Conservation (phyloP, 2,888 invertebrate species). For the Caenorhabditis doughertyi region DNA sequence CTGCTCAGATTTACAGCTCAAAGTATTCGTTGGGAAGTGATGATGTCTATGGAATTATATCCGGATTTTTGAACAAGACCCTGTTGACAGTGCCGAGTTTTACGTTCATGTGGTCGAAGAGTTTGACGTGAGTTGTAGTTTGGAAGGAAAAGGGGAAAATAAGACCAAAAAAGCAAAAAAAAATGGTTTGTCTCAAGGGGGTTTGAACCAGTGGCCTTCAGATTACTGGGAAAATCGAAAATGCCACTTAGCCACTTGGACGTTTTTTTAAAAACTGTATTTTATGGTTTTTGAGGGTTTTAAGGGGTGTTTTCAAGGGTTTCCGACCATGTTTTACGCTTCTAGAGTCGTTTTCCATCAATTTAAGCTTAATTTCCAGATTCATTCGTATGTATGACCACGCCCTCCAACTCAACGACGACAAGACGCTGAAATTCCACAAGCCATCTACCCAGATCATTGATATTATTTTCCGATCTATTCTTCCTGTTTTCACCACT, state of each 20-base stretch:
- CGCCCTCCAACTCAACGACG: conserved; percentile 39
- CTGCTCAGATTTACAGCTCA: conserved; percentile 31
- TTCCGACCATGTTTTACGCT: too few relatives aligned
- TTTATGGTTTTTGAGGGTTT: too few relatives aligned
- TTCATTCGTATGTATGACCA: conserved; percentile 51
- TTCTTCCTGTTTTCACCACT: conserved; percentile 36
- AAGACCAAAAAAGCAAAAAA: neutral
- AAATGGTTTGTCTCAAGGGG: neutral
- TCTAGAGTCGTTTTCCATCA: too few relatives aligned
- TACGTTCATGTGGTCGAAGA: conserved; percentile 34
- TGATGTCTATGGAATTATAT: conserved; percentile 40
- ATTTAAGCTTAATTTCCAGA: too few relatives aligned
- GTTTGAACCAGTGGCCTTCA: too few relatives aligned
- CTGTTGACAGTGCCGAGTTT: conserved; percentile 15
- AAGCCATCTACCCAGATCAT: conserved; percentile 45
- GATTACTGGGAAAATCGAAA: neutral
- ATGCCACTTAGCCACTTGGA: too few relatives aligned
- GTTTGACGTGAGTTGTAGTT: conserved; percentile 31
- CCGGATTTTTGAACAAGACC: conserved; percentile 46
- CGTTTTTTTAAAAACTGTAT: too few relatives aligned
- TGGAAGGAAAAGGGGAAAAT: neutral
- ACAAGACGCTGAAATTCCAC: conserved; percentile 11
- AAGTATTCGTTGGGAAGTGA: conserved; percentile 15
- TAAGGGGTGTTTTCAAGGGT: too few relatives aligned
- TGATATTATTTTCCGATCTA: conserved; percentile 45